These are phyloP conservation scores for Grallaria varia DNA, from an alignment of 2,113 vertebrate species.

Conservation along the genomic window DNA sequence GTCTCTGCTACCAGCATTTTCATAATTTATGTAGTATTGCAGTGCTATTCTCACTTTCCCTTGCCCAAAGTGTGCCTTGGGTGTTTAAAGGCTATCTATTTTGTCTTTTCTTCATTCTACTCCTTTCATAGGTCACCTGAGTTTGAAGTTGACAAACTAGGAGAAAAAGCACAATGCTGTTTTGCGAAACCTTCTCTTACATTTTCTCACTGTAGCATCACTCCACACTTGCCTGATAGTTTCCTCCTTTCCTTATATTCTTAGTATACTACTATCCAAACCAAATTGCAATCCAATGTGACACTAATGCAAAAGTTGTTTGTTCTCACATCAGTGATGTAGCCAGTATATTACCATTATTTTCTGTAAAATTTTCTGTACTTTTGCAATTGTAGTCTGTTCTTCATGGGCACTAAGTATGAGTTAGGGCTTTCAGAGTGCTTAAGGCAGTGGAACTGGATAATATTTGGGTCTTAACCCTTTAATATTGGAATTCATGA, in stretches of 20 bases:
- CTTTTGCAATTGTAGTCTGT: neutral
- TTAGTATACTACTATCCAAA: neutral
- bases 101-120: neutral
- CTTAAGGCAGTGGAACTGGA: neutral
- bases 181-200: neutral
- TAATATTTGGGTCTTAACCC: neutral
- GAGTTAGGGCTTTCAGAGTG: neutral
- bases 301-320: neutral
- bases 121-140: neutral
- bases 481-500: neutral
- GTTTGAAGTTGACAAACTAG: neutral
- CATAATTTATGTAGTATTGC: neutral
- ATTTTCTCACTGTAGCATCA: neutral
- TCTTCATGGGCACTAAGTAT: neutral
- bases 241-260: neutral
- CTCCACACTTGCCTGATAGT: neutral
- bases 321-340: neutral
- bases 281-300: accelerated
- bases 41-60: neutral
- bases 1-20: neutral
- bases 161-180: neutral
- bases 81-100: neutral
- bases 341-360: no score
- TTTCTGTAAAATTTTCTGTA: neutral
- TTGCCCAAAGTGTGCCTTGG: neutral